Base-by-base conservation (phyloP, 2,888 invertebrate species). In the Dexiosoma caninum region DNA sequence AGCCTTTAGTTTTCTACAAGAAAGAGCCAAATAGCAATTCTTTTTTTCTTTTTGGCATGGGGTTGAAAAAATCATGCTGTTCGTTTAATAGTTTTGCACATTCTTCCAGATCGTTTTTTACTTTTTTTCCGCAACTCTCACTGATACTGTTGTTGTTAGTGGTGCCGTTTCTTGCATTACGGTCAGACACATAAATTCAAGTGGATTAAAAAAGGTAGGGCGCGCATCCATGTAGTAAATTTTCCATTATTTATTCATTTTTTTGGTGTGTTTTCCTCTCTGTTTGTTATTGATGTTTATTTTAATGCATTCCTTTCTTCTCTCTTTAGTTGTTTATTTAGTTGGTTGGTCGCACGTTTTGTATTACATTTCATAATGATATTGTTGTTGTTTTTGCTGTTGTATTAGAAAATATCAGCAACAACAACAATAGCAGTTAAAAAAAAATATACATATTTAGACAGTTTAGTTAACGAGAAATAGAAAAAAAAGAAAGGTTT, bases 281-380 rank as follows among this genome's bases (percentile, higher is more conserved):
- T 8, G 23, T 8, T 55, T 40, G 7, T 0, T 32, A 23, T 7
- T 62, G 53, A 49, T 37, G 27, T 32, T 46, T 30, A 37, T 37
- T 57, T 66, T 49, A 49, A 42, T 59, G 64, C 46, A 75, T 59
- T 66, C 8, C 37, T n/a, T 1, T 62, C 10, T 57, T 57, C 37
- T n/a, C 1, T 62, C 10, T 57, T 57, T 46, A 4, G 42, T 44
- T 51, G 1, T 51, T 51, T 44, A 12, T 44, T 35, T 71, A 19
- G 49, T 71, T 71, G 27, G 59, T 67, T 35, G 16, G 42, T 75
- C 35, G 32, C 66, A 67, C 59, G 51, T 67, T 75, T 75, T 75
- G 40, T 55, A 49, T 66, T 60, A 42, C 21, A 19, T n/a, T n/a
- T n/a, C n/a, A n/a, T n/a, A n/a, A n/a, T n/a, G 3, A 10, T 37